These are phyloP conservation scores for Oncorhynchus nerka DNA, from an alignment of 2,113 vertebrate genomes.

Conservation along the genomic window DNA sequence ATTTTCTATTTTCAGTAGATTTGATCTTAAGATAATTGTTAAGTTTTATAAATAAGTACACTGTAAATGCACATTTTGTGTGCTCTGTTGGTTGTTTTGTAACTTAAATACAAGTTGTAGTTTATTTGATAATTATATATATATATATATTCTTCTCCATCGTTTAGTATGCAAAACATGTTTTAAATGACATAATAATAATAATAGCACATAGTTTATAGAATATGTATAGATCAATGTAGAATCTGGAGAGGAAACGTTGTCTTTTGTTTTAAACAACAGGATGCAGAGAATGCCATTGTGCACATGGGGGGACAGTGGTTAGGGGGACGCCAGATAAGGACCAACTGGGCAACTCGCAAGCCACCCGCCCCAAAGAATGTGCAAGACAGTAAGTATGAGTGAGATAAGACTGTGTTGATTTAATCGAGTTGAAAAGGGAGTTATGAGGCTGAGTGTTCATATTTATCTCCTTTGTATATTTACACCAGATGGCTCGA, in stretches of 20 bases:
- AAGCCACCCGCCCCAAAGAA: conserved; percentile 97
- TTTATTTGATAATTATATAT: neutral
- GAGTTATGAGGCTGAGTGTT: neutral
- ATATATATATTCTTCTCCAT: neutral
- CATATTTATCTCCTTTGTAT: conserved; percentile 1
- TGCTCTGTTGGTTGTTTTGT: neutral
- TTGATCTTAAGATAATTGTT: neutral
- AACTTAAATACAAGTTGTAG: neutral
- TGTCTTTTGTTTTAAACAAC: conserved; percentile 36
- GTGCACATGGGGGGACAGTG: conserved; percentile 97
- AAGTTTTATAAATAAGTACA: neutral
- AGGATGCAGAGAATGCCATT: conserved; percentile 99
- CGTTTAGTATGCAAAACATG: too few relatives aligned
- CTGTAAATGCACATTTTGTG: neutral
- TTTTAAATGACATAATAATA: too few relatives aligned
- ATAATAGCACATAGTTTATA: neutral
- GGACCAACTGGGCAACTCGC: conserved; percentile 97
- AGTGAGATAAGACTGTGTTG: neutral
- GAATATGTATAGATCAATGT: neutral
- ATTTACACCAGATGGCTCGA: conserved; percentile 81
- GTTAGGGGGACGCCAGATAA: conserved; percentile 95
- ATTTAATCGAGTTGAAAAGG: neutral
- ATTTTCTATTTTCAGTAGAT: conserved; percentile 38
- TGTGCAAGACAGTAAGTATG: conserved; percentile 89
- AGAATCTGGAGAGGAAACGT: conserved; percentile 11